phyloP scores from a whole-genome alignment of 2,888 invertebrate genomes.

The Proisotoma minuta region DNA sequence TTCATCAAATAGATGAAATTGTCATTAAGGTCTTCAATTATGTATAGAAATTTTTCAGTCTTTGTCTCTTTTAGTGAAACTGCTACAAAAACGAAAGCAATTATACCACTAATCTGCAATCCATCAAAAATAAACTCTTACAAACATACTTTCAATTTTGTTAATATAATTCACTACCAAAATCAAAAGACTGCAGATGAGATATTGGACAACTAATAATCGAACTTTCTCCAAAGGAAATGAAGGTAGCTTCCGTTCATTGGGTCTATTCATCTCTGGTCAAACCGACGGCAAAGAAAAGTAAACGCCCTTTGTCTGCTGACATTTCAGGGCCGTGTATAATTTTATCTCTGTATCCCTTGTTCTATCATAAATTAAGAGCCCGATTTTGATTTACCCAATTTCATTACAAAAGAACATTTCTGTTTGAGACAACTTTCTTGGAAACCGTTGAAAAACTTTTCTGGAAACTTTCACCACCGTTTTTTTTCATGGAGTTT shows the following conservation, averaged over 20 bases:
- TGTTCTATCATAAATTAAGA: too few relatives aligned
- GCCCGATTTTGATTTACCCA: too few relatives aligned
- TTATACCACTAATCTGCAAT: neutral
- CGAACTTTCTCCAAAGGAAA: neutral
- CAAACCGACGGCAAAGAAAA: too few relatives aligned
- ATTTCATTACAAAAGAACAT: too few relatives aligned
- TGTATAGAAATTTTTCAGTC: neutral
- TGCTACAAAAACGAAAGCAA: neutral
- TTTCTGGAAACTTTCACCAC: too few relatives aligned
- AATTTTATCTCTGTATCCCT: too few relatives aligned
- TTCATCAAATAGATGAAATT: neutral
- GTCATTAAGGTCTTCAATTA: neutral
- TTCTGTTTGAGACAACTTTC: too few relatives aligned
- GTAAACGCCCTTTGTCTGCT: too few relatives aligned
- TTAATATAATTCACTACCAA: neutral
- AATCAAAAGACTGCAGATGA: neutral
- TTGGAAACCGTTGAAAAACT: too few relatives aligned
- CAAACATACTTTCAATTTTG: neutral
- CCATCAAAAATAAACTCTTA: neutral
- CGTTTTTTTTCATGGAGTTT: too few relatives aligned
- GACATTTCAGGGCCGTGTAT: too few relatives aligned
- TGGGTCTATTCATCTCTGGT: neutral
- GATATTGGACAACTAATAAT: neutral
- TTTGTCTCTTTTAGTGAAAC: neutral
- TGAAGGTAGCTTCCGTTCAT: neutral